A percentile compares a stretch with the other conserved stretches of the same genome.
These are phyloP conservation scores for Halichondria panicea DNA, from an alignment of 37 sponge, comb jelly and placozoan species.

Conservation along the genomic window DNA sequence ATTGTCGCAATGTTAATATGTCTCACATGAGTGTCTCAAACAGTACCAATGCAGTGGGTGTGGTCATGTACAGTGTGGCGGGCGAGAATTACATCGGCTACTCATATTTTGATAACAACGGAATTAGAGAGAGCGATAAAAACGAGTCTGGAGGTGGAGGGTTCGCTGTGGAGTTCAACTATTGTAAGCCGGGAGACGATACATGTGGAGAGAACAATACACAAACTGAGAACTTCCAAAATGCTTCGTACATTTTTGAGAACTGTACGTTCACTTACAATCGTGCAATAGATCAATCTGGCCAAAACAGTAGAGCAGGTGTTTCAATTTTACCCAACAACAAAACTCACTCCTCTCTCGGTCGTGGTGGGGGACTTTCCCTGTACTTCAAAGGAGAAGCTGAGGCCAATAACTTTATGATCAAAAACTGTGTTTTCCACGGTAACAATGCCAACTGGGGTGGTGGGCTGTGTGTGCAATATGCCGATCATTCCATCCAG, in stretches of 20 bases:
- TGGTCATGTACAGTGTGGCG: conserved; percentile 50
- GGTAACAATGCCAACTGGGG: conserved; percentile 18
- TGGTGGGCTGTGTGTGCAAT: conserved; percentile 20
- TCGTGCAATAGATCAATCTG: conserved; percentile 1
- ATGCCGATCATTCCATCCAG: neutral
- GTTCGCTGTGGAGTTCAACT: conserved; percentile 60
- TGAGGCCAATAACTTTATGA: neutral
- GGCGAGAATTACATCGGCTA: conserved; percentile 21
- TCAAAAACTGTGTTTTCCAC: neutral
- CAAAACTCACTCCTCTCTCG: too few relatives aligned
- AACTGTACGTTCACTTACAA: conserved; percentile 21
- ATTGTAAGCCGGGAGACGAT: conserved; percentile 33
- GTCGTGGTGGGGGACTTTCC: conserved; percentile 18
- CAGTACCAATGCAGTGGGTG: conserved; percentile 37
- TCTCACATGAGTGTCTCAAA: neutral
- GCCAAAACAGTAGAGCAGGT: neutral
- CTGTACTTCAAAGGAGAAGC: conserved; percentile 25
- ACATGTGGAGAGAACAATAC: neutral
- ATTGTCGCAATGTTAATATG: conserved; percentile 1
- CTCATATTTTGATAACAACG: conserved; percentile 45
- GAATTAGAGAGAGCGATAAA: too few relatives aligned
- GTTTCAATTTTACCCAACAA: too few relatives aligned
- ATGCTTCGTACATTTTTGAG: conserved; percentile 15
- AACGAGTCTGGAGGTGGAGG: conserved; percentile 52
- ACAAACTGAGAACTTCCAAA: neutral